Conservation (phyloP, 2,113 vertebrate species). For the Stegastes partitus region DNA sequence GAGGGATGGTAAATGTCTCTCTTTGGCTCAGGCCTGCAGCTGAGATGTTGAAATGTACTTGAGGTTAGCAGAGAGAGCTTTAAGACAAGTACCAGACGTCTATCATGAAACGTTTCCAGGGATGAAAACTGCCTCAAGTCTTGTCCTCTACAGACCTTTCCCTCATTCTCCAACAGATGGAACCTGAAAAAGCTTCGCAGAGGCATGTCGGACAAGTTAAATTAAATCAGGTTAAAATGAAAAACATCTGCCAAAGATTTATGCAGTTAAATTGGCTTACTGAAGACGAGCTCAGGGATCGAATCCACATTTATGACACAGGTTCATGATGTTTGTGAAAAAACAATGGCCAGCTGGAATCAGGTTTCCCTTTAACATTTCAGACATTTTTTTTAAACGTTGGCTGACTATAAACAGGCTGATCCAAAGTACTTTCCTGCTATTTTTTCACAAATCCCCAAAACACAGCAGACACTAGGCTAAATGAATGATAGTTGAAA, state of each 20-base stretch:
- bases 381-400: slow-evolving; percentile 30
- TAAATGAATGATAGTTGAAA: slow-evolving; percentile 6
- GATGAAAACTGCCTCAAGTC: slow-evolving; percentile 44
- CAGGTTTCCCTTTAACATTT: slow-evolving; percentile 19
- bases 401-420: slow-evolving; percentile 2
- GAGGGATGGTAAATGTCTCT: slow-evolving; percentile 67
- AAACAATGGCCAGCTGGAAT: slow-evolving; percentile 42
- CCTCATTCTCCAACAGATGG: slow-evolving; percentile 35
- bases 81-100: slow-evolving; percentile 70
- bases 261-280: slow-evolving; percentile 17
- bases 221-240: slow-evolving; percentile 25
- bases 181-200: slow-evolving; percentile 9
- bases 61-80: slow-evolving; percentile 42
- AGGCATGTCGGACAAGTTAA: slow-evolving; percentile 26
- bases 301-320: slow-evolving; percentile 32
- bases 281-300: slow-evolving; percentile 16
- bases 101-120: slow-evolving; percentile 64
- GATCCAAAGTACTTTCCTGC: slow-evolving; percentile 23
- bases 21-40: slow-evolving; percentile 26
- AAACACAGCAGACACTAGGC: background rate
- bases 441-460: slow-evolving; percentile 25
- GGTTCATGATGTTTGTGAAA: slow-evolving; percentile 42
- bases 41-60: slow-evolving; percentile 62
- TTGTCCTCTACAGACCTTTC: slow-evolving; percentile 11
- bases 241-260: slow-evolving; percentile 46